Percentiles rank a stretch among this genome's conserved stretches.
These are phyloP conservation scores for Platygyra sinensis DNA, from an alignment of 64 coral and sea anemone genomes.

Conservation along the genomic window DNA sequence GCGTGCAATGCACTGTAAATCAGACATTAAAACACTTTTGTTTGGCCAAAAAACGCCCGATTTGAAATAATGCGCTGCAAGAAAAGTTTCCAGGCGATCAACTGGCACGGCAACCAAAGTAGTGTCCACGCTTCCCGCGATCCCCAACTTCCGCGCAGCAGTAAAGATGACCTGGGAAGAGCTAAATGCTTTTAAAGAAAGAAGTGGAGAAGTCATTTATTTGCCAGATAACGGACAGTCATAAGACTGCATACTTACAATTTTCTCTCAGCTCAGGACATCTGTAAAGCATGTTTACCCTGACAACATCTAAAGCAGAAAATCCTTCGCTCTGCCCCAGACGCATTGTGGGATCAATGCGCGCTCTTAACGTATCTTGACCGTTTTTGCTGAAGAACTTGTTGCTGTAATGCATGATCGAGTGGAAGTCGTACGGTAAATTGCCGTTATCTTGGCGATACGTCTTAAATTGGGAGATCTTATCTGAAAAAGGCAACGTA, in stretches of 20 bases:
- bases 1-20: no score
- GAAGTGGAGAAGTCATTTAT: background rate
- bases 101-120: no score
- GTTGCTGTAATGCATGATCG: constrained; percentile 72
- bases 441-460: constrained; percentile 14
- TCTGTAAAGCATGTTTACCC: constrained; percentile 63
- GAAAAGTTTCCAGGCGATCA: no score
- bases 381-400: constrained; percentile 36
- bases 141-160: no score
- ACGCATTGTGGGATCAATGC: constrained; percentile 33
- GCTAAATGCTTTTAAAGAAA: no score
- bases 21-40: no score
- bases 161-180: no score
- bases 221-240: background rate
- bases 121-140: no score
- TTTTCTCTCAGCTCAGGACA: constrained; percentile 36
- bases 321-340: constrained; percentile 41
- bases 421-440: constrained; percentile 63
- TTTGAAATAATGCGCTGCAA: no score
- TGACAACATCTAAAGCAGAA: constrained; percentile 69
- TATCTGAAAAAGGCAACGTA: constrained; percentile 10
- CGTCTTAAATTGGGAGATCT: constrained; percentile 14
- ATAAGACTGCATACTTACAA: constrained; percentile 13
- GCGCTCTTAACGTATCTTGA: constrained; percentile 21
- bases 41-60: no score